A percentile compares a stretch with the other conserved stretches of the same genome.
phyloP scores from a whole-genome alignment of 2,888 invertebrate species.

The Lissocephala sabroskyi region DNA sequence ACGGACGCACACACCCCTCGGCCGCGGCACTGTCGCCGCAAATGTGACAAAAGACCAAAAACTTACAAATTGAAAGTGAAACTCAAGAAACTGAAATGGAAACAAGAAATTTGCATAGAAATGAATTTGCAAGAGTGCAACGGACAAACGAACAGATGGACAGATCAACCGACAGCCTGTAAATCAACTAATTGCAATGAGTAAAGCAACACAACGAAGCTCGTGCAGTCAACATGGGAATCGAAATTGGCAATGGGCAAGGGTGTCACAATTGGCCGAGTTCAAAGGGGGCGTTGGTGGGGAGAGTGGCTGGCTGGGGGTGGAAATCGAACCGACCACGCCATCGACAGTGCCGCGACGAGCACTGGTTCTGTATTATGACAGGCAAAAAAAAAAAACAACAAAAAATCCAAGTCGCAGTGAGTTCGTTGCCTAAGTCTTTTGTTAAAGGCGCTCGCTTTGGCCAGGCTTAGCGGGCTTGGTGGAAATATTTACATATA shows the following conservation, averaged over 20 bases:
- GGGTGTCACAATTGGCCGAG: neutral
- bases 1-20: constrained; percentile 12
- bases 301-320: too few species aligned
- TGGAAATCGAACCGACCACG: too few species aligned
- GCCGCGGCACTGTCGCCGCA: constrained; percentile 29
- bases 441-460: constrained; percentile 34
- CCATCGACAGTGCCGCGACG: neutral
- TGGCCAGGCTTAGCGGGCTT: constrained; percentile 19
- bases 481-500: constrained; percentile 62
- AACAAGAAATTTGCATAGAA: constrained; percentile 67
- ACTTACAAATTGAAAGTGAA: constrained; percentile 55
- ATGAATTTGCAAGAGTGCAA: constrained; percentile 58
- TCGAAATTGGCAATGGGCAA: neutral
- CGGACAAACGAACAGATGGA: too few species aligned
- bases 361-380: neutral
- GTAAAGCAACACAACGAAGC: too few species aligned
- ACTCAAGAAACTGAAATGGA: constrained; percentile 50
- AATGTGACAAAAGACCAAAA: constrained; percentile 20
- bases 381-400: neutral
- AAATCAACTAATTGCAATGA: constrained; percentile 9
- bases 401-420: constrained; percentile 19
- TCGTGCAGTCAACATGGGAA: neutral
- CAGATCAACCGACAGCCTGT: too few species aligned
- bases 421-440: constrained; percentile 61
- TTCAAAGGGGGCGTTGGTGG: too few species aligned